Percentiles rank a stretch among this genome's conserved stretches.
Conservation (phyloP, 2,113 vertebrate species). For the Atractosteus spatula region DNA sequence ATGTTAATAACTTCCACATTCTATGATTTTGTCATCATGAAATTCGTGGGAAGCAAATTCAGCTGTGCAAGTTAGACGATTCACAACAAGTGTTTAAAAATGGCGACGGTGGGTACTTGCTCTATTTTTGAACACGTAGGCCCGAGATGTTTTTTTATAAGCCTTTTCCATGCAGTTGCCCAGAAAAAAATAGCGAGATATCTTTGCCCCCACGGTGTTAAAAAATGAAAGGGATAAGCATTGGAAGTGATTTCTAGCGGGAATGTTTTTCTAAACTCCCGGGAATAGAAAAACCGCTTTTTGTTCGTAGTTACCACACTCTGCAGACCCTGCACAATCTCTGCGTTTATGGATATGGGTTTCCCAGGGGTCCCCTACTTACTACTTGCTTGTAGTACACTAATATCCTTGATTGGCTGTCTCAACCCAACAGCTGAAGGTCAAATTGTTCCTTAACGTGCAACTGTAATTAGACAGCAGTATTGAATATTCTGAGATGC, state of each 20-base stretch:
- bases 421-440: slow-evolving; percentile 83
- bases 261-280: slow-evolving; percentile 39
- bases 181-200: too few relatives aligned
- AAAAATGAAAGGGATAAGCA: background rate
- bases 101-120: background rate
- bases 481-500: slow-evolving; percentile 69
- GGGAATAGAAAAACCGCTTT: slow-evolving; percentile 29
- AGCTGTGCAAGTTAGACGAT: background rate
- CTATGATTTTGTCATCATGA: too few relatives aligned
- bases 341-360: slow-evolving; percentile 55
- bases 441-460: slow-evolving; percentile 84
- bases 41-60: too few relatives aligned
- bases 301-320: slow-evolving; percentile 44
- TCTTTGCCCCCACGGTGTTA: background rate
- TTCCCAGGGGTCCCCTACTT: slow-evolving; percentile 80
- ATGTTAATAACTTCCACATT: too few relatives aligned
- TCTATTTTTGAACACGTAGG: background rate
- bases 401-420: slow-evolving; percentile 84
- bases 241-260: slow-evolving; percentile 29
- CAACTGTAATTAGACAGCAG: slow-evolving; percentile 77
- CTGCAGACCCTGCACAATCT: slow-evolving; percentile 27
- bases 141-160: background rate
- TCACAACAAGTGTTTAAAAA: slow-evolving; percentile 2
- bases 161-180: too few relatives aligned
- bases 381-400: slow-evolving; percentile 70